Conservation (phyloP, 2,888 invertebrate genomes). For the Spodoptera picta region DNA sequence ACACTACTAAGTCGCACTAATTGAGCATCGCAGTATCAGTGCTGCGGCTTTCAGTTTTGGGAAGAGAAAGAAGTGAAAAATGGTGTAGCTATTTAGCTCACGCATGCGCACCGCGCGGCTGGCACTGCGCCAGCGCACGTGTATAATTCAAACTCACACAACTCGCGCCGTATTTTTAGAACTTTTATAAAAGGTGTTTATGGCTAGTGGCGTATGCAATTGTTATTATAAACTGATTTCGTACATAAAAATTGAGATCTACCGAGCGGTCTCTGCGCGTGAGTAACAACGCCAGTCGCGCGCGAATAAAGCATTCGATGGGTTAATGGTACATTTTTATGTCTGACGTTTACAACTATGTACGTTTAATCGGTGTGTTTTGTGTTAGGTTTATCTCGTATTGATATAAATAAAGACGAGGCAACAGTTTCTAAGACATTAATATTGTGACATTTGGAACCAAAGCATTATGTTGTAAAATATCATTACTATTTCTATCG, state of each 20-base stretch:
- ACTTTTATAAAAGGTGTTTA: conserved; percentile 85
- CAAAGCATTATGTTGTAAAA: too few relatives aligned
- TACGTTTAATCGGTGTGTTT: conserved; percentile 21
- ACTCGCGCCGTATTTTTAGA: conserved; percentile 82
- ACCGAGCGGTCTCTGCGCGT: conserved; percentile 11
- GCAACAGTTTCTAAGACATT: conserved; percentile 13
- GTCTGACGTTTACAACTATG: conserved; percentile 10
- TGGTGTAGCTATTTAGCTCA: conserved; percentile 78
- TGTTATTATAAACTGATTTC: conserved; percentile 68
- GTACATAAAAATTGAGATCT: conserved; percentile 39
- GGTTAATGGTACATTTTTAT: conserved; percentile 22
- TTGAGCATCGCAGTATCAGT: conserved; percentile 76
- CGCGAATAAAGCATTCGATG: too few relatives aligned
- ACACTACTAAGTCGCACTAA: conserved; percentile 63
- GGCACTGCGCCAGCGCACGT: conserved; percentile 80
- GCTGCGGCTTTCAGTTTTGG: conserved; percentile 71
- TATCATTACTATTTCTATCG: too few relatives aligned
- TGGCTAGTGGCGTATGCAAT: conserved; percentile 68
- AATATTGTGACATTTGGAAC: too few relatives aligned
- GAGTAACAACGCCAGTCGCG: conserved; percentile 3
- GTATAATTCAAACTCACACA: conserved; percentile 83
- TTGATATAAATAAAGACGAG: conserved; percentile 12
- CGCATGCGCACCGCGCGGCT: conserved; percentile 74
- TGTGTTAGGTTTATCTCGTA: conserved; percentile 7
- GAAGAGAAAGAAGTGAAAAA: conserved; percentile 81